Base-by-base conservation (phyloP, 2,888 invertebrate genomes). In the Polydrusus cervinus region DNA sequence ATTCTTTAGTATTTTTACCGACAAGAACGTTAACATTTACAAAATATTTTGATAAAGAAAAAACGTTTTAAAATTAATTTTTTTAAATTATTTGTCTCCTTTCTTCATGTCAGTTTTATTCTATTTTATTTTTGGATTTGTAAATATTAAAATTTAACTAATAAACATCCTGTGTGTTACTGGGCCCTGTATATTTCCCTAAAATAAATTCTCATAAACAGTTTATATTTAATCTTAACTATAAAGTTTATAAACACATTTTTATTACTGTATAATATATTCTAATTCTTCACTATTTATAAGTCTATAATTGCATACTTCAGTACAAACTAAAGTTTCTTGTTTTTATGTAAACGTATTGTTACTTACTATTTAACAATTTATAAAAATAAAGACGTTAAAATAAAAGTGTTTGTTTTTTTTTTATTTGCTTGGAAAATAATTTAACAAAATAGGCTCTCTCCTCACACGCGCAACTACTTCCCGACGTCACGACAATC, bases 361-460 rank as follows among this genome's bases (percentile, higher is more conserved):
- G 85, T 85, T 85, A 85, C 72, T 85, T 85, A 85, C 72, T 83
- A 85, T 83, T 84, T 85, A 84, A 84, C 82, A 81, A 85, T 85
- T 85, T 85, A 85, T 84, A 85, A 85, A 75, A 84, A 85, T 85
- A 84, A 74, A 70, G 55, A 67, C 40, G 67, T 73, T 73, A 67
- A 73, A 73, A 67, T 14, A n/a, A 74, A 65, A 3, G 2, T 47
- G 13, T 47, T 25, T 64, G 38, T 13, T 30, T 47, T 47, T 64
- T 14, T 55, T 55, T 3, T 45, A 45, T 7, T n/a, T n/a, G n/a
- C n/a, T n/a, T n/a, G n/a, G n/a, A n/a, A n/a, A n/a, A n/a, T n/a
- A n/a, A n/a, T n/a, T n/a, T n/a, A n/a, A n/a, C n/a, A n/a, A n/a
- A n/a, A n/a, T n/a, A n/a, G n/a, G n/a, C n/a, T n/a, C n/a, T n/a